phyloP scores from a whole-genome alignment of 2,888 invertebrate genomes.

The Adela reaumurella region DNA sequence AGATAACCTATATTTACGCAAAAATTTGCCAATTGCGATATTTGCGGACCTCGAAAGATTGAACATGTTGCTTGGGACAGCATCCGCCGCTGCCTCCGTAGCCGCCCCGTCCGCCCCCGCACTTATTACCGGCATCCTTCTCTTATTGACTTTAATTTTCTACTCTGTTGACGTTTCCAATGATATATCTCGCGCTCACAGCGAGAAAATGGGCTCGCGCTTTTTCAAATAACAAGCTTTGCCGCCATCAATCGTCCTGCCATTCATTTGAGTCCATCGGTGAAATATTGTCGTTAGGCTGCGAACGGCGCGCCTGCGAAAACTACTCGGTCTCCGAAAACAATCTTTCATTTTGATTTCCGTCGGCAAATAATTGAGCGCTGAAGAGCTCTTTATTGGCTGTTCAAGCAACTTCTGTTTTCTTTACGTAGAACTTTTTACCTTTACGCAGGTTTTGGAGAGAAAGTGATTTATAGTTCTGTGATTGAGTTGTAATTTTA shows the following conservation, averaged over 20 bases:
- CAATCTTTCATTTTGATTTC: constrained; percentile 48
- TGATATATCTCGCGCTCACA: constrained; percentile 42
- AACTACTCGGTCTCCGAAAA: constrained; percentile 40
- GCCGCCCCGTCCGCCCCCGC: constrained; percentile 27
- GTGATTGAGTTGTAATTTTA: no score
- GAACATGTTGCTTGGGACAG: no score
- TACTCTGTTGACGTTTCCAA: constrained; percentile 49
- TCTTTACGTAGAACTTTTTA: no score
- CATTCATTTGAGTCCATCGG: constrained; percentile 42
- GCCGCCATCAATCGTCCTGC: constrained; percentile 43
- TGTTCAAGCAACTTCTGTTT: no score
- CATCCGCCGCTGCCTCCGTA: no score
- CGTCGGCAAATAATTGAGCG: constrained; percentile 47
- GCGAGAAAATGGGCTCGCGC: constrained; percentile 40
- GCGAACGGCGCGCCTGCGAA: constrained; percentile 39
- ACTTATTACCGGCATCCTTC: constrained; percentile 35
- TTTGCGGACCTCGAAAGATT: no score
- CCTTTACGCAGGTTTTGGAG: no score
- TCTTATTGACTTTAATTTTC: constrained; percentile 54
- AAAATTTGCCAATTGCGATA: no score
- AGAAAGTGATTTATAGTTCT: no score
- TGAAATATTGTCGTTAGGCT: constrained; percentile 50
- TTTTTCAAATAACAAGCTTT: constrained; percentile 51
- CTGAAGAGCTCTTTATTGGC: neutral
- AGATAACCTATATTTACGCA: no score